Evolutionary conservation across 2,113 vertebrate species (phyloP), one percentile per base, ranked within the genome.

Genomic region (Chionis minor): DNA sequence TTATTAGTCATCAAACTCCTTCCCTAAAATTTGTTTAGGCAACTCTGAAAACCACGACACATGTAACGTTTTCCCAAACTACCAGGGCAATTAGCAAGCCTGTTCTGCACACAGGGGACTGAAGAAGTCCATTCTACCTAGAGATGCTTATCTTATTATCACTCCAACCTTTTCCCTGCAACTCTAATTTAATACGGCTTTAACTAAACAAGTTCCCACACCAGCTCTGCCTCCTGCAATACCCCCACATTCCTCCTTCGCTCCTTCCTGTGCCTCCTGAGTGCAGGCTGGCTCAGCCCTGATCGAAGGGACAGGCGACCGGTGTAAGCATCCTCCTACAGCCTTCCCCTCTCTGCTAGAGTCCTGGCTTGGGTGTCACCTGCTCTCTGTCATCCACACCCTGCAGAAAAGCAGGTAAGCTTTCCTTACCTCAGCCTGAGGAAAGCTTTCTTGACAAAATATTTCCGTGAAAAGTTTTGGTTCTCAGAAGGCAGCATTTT

Each of bases 131-230:
- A 5, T 51, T 26, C 24, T 17, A 62, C 22, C 21, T 21, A 55
- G 13, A 49, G 6, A 33, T 14, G 2, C 4, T 0, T 13, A 28
- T 12, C 47, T 62, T 38, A 6, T 0, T 0, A 17, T 9, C 5
- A 7, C 27, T 42, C 44, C 33, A 12, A 42, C 11, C 1, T 38
- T 35, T 55, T 55, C 30, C 30, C 38, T 33, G 26, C 5, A 61
- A 69, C 10, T 38, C 27, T 8, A 4, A 58, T 30, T 45, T 17
- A 47, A 83, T 7, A 16, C 0, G 4, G 16, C 16, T 74, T 69
- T 74, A 51, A 63, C 12, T 12, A 65, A 52, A 27, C 4, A 32
- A 8, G 10, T 32, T 65, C 4, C 12, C 4, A 2, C 11, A 13
- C 20, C 51, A 0, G 12, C 9, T 30, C 8, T 72, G 21, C 11